phyloP scores from a whole-genome alignment of 2,888 invertebrate genomes.

The Tetranychus piercei region DNA sequence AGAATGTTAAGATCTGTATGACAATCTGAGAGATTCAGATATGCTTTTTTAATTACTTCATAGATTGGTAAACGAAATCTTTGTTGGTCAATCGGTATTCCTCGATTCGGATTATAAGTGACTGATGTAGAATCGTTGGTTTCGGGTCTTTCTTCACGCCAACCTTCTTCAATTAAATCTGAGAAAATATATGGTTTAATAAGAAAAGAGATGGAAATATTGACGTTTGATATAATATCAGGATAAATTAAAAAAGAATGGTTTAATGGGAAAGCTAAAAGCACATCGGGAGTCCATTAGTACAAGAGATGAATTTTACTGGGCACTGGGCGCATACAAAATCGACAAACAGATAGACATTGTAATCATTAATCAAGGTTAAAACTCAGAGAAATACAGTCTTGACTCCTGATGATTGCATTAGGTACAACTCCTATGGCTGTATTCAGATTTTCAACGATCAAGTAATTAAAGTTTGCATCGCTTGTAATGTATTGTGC shows the following conservation, averaged over 20 bases:
- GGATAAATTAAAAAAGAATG: no score
- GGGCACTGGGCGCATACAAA: no score
- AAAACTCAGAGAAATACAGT: background rate
- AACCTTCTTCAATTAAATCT: constrained; percentile 7
- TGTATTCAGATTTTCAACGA: background rate
- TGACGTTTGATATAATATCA: background rate
- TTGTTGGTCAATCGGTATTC: constrained; percentile 53
- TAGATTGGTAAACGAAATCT: constrained; percentile 25
- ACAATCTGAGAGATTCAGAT: background rate
- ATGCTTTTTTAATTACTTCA: constrained; percentile 20
- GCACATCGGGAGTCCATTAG: no score
- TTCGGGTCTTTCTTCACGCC: constrained; percentile 10
- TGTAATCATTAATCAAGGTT: background rate
- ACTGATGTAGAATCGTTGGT: background rate
- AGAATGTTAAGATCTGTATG: background rate
- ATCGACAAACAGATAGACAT: background rate
- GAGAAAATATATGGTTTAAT: background rate
- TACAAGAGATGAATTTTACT: no score
- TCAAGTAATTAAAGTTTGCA: background rate
- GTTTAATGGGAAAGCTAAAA: no score
- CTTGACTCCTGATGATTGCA: background rate
- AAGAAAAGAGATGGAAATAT: background rate
- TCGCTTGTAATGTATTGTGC: background rate
- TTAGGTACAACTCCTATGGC: constrained; percentile 1
- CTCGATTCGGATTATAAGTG: constrained; percentile 51